Evolutionary conservation across 1,140 invertebrate species (phyloP), one percentile per base, ranked within the genome.

Genomic region (Tenebrio molitor): DNA sequence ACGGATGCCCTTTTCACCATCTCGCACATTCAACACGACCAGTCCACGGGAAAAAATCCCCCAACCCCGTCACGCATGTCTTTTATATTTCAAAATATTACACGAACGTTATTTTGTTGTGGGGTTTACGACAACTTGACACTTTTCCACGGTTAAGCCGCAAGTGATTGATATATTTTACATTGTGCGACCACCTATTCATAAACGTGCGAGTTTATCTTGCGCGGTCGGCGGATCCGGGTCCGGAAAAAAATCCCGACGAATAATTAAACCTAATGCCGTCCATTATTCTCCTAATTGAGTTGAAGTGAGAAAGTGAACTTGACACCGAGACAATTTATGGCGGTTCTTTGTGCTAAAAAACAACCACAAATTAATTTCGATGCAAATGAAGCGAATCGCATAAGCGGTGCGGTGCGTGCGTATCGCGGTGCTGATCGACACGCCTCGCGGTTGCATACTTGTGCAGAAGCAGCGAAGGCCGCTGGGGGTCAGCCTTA

Each of bases 301-400:
- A 50, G 19, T 10, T n/a, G n/a, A n/a, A 50, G 44, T 50, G 44
- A 14, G 44, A 50, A 50, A 50, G 44, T 50, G 44, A 21, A 50
- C 44, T 50, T 21, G 44, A 50, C 44, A 21, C 19, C 10, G n/a
- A n/a, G 44, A 50, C 23, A 19, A 50, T 50, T 50, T 50, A 50
- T 21, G 15, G 44, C 14, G 14, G 44, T 17, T 50, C 16, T 50
- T 50, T 50, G 6, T 50, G 12, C 4, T 10, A n/a, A 10, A 33
- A 33, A 33, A 10, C 29, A 33, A 33, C 16, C 44, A 50, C 44
- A 50, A 50, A 50, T 50, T 50, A 50, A 50, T 50, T 50, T 50
- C 23, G 19, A 50, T 50, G 44, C 44, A 50, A 50, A 50, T 50
- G 44, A 50, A 50, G 44, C 14, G 44, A 50, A 50, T 50, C 44